A percentile compares a stretch with the other conserved stretches of the same genome.
Conservation (phyloP, 1,140 invertebrate genomes). For the Ctenoplectra terminalis region DNA sequence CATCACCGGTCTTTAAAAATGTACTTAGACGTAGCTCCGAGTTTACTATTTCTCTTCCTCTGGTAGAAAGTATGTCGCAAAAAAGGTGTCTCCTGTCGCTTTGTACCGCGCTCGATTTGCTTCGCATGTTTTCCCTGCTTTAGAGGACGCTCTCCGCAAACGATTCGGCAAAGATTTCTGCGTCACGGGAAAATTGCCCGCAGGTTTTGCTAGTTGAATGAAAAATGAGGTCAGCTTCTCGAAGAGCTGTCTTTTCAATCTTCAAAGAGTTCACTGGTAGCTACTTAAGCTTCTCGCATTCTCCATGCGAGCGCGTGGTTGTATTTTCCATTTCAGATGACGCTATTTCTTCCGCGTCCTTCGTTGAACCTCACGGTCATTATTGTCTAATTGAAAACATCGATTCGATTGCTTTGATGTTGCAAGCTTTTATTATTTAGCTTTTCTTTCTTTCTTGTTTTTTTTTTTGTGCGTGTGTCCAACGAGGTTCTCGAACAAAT, state of each 20-base stretch:
- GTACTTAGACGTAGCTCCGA: background rate
- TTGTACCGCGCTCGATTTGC: constrained; percentile 2
- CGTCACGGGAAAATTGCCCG: constrained; percentile 30
- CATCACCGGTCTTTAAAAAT: too few species aligned
- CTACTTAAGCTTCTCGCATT: constrained; percentile 15
- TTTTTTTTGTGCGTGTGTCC: too few species aligned
- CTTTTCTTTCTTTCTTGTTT: too few species aligned
- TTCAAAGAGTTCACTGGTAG: constrained; percentile 1
- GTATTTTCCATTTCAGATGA: constrained; percentile 33
- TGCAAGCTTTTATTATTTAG: too few species aligned
- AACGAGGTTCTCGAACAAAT: too few species aligned
- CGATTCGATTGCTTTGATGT: too few species aligned
- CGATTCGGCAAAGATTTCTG: constrained; percentile 15
- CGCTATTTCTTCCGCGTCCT: constrained; percentile 38
- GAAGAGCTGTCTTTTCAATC: constrained; percentile 20
- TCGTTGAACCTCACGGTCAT: constrained; percentile 57
- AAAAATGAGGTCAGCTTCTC: constrained; percentile 42
- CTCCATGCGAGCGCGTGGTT: background rate
- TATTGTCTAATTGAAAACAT: constrained; percentile 39
- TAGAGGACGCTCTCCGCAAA: constrained; percentile 1
- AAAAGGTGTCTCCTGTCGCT: background rate
- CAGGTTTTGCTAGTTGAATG: constrained; percentile 16
- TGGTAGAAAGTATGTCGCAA: background rate
- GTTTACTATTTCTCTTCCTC: background rate
- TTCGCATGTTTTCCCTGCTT: background rate